Conservation (phyloP, 2,113 vertebrate species). For the Pachyramphus minor region DNA sequence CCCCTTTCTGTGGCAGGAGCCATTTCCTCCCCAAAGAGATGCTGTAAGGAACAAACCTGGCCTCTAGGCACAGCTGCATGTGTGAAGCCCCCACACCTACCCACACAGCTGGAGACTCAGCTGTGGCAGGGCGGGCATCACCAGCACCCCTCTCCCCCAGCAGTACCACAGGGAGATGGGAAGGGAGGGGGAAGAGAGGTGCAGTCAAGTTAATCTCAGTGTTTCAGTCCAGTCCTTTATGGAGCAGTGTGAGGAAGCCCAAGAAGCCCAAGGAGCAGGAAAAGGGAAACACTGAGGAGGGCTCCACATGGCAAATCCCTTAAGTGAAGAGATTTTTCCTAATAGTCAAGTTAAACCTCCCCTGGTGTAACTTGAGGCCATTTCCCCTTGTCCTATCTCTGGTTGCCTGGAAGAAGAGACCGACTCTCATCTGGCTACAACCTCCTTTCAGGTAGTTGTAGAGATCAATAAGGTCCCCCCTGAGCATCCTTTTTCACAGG, state of each 20-base stretch:
- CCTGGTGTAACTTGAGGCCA: background rate
- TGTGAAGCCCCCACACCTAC: background rate
- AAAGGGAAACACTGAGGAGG: background rate
- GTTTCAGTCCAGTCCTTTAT: fast-evolving
- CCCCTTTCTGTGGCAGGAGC: background rate
- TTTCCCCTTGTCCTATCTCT: background rate
- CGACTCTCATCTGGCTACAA: background rate
- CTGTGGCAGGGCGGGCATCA: fast-evolving
- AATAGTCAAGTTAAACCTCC: background rate
- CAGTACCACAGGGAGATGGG: background rate
- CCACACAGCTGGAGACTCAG: background rate
- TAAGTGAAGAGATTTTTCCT: background rate
- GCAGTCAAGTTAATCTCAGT: fast-evolving
- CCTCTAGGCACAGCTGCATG: background rate
- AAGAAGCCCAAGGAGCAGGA: background rate
- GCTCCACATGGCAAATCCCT: background rate
- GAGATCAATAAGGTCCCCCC: background rate
- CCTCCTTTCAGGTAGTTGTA: background rate
- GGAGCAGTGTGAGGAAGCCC: background rate
- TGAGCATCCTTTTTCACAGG: background rate
- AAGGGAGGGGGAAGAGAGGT: background rate
- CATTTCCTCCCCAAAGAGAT: background rate
- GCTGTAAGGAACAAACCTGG: background rate
- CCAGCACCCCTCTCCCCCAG: background rate
- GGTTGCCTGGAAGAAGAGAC: background rate